phyloP scores from a whole-genome alignment of 2,888 invertebrate species.

The Eupithecia insigniata region DNA sequence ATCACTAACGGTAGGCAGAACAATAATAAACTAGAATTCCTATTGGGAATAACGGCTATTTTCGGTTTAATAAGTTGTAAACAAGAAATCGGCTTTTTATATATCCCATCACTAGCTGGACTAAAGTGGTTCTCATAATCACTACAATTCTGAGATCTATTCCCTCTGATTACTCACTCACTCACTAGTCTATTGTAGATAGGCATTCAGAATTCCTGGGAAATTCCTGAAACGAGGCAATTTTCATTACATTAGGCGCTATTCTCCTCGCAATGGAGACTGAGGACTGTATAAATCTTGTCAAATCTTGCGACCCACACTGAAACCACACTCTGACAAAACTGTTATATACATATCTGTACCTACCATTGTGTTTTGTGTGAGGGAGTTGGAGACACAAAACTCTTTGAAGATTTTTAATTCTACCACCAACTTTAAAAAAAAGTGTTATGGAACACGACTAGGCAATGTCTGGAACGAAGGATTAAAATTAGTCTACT shows the following conservation, averaged over 20 bases:
- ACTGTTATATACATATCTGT: not conserved
- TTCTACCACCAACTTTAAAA: too few species aligned
- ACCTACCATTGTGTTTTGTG: not conserved
- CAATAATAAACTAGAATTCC: not conserved
- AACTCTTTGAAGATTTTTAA: not conserved
- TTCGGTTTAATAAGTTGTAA: too few species aligned
- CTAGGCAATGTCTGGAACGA: not conserved
- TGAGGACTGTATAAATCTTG: slow-evolving; percentile 18
- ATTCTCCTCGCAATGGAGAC: slow-evolving; percentile 9
- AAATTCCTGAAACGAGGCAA: slow-evolving; percentile 4
- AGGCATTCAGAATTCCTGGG: slow-evolving; percentile 1
- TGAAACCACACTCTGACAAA: not conserved
- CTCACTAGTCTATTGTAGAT: not conserved
- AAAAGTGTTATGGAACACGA: not conserved
- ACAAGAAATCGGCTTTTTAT: not conserved
- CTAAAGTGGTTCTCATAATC: not conserved
- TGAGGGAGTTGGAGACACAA: too few species aligned
- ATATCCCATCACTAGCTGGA: not conserved
- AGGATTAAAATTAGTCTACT: too few species aligned
- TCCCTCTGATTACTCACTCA: not conserved
- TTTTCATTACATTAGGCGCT: slow-evolving; percentile 16
- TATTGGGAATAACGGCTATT: not conserved
- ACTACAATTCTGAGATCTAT: not conserved
- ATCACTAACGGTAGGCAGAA: too few species aligned
- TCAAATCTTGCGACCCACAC: slow-evolving; percentile 6